Evolutionary conservation across 2,113 vertebrate genomes (phyloP).

Genomic region (Notothenia rossii): DNA sequence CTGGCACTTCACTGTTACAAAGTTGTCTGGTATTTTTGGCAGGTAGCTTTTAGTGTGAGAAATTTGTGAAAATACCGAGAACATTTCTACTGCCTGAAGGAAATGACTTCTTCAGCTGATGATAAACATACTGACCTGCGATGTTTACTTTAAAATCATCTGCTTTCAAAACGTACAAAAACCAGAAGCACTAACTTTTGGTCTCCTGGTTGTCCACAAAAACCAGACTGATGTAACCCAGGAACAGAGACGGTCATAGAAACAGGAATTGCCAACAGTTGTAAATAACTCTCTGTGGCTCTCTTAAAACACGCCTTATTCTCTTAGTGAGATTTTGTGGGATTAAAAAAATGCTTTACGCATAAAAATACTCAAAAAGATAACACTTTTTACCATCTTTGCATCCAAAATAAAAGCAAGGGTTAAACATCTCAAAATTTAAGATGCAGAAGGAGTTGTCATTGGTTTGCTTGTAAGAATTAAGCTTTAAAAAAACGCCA

Average conservation of each 20-base stretch:
- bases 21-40: too few relatives aligned
- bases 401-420: too few relatives aligned
- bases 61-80: too few relatives aligned
- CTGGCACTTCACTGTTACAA: too few relatives aligned
- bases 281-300: background rate
- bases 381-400: background rate
- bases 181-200: background rate
- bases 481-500: background rate
- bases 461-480: background rate
- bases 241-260: background rate
- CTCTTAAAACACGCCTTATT: background rate
- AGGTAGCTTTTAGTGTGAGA: too few relatives aligned
- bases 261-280: background rate
- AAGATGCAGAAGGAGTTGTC: background rate
- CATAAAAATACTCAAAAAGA: background rate
- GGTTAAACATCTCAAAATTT: too few relatives aligned
- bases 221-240: background rate
- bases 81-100: too few relatives aligned
- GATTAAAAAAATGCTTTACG: background rate
- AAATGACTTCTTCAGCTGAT: background rate
- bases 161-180: background rate
- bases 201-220: background rate
- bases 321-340: background rate
- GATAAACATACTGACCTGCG: background rate
- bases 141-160: background rate